Percentiles rank a stretch among this genome's conserved stretches.
phyloP scores from a whole-genome alignment of 53 echinoderm and acorn worm genomes.

The Arbacia lixula region DNA sequence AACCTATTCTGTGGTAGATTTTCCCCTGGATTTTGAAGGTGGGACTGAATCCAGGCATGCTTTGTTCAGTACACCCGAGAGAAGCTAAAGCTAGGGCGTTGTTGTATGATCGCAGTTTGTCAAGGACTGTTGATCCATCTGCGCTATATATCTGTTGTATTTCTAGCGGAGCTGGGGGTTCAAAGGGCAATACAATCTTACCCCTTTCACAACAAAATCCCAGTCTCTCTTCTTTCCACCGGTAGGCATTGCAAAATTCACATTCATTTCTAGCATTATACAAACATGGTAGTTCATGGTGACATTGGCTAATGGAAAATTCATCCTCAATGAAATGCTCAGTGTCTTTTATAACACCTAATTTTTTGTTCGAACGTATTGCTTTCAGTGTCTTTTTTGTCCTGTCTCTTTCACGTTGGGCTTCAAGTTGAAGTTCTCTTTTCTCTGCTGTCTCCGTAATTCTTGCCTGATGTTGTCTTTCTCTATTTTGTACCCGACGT shows the following conservation, averaged over 20 bases:
- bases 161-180: constrained; percentile 23
- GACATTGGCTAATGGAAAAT: constrained; percentile 32
- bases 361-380: not conserved
- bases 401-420: constrained; percentile 17
- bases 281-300: constrained; percentile 4
- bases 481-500: not conserved
- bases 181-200: constrained; percentile 6
- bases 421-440: constrained; percentile 18
- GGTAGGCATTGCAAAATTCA: not conserved
- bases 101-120: constrained; percentile 37
- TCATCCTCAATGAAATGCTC: constrained; percentile 10
- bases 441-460: not conserved
- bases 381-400: constrained; percentile 14
- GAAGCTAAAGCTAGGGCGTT: constrained; percentile 47
- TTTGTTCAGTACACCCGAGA: constrained; percentile 50
- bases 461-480: constrained; percentile 10
- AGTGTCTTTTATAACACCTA: constrained; percentile 18
- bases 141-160: constrained; percentile 15
- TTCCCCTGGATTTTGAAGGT: constrained; percentile 61
- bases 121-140: constrained; percentile 4
- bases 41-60: constrained; percentile 41
- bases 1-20: constrained; percentile 53
- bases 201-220: constrained; percentile 24
- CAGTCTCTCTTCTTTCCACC: constrained; percentile 11
- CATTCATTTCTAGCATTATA: constrained; percentile 1